Percentiles rank a stretch among this genome's conserved stretches.
These are phyloP conservation scores for Campoletis sonorensis DNA, from an alignment of 1,140 invertebrate species.

Conservation along the genomic window DNA sequence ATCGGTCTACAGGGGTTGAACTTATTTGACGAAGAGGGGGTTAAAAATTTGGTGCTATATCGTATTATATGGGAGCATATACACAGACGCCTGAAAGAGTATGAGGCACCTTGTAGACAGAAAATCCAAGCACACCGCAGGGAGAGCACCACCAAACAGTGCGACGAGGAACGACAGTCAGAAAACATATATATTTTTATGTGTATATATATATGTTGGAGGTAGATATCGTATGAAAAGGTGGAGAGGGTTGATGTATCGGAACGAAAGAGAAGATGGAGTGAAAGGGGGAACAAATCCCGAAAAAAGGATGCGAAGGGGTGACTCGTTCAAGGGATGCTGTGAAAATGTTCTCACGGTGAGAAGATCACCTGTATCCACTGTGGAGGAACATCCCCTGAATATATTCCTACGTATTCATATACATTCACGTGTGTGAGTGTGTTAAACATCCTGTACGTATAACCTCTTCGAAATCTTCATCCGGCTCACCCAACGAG, in stretches of 20 bases:
- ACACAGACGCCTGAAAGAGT: no score
- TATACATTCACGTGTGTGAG: constrained; percentile 5
- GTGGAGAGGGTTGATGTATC: constrained; percentile 41
- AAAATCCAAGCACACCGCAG: constrained; percentile 24
- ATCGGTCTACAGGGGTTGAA: constrained; percentile 52
- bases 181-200: constrained; percentile 2
- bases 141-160: constrained; percentile 5
- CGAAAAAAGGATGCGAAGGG: constrained; percentile 61
- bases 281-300: constrained; percentile 50
- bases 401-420: constrained; percentile 15
- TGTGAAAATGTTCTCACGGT: constrained; percentile 74
- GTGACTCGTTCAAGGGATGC: constrained; percentile 67
- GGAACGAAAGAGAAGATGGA: constrained; percentile 31
- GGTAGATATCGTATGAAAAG: constrained; percentile 44
- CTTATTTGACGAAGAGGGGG: constrained; percentile 58
- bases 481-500: constrained; percentile 35
- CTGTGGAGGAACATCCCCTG: constrained; percentile 46
- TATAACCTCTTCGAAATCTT: constrained; percentile 23
- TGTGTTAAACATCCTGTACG: background rate
- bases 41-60: constrained; percentile 55
- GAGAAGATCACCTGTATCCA: constrained; percentile 70
- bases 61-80: background rate
- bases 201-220: constrained; percentile 27
- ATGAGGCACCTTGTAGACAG: constrained; percentile 49
- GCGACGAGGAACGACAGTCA: constrained; percentile 35